A percentile compares a stretch with the other conserved stretches of the same genome.
phyloP scores from a whole-genome alignment of 2,888 invertebrate genomes.

The Lacanobia oleracea region DNA sequence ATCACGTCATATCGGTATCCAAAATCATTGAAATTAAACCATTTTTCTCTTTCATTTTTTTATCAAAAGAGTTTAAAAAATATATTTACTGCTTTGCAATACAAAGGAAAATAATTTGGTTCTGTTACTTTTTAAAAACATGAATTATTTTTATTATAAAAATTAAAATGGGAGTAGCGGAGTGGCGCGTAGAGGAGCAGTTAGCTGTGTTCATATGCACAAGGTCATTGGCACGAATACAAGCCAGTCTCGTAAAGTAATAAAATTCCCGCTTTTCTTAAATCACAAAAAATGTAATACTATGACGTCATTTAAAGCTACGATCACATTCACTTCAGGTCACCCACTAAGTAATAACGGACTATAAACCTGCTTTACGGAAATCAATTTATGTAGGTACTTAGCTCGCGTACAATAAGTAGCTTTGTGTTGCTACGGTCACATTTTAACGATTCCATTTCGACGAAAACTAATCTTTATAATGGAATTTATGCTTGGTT shows the following conservation, averaged over 20 bases:
- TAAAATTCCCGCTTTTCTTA: not conserved
- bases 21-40: no score
- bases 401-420: constrained; percentile 10
- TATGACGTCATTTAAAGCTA: constrained; percentile 3
- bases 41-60: no score
- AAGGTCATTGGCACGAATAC: no score
- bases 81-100: no score
- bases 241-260: not conserved
- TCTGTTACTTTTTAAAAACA: no score
- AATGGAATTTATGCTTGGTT: constrained; percentile 7
- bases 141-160: no score
- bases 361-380: not conserved
- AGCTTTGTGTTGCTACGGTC: not conserved
- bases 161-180: no score
- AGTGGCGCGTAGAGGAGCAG: no score
- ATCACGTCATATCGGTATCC: no score
- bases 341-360: constrained; percentile 9
- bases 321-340: constrained; percentile 19
- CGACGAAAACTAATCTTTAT: constrained; percentile 8
- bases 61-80: no score
- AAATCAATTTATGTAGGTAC: constrained; percentile 53
- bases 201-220: no score
- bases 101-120: no score
- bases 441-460: constrained; percentile 8
- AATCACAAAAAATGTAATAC: not conserved